Percentiles rank a stretch among this genome's conserved stretches.
phyloP scores from a whole-genome alignment of 2,113 vertebrate species.

The Eubucco bourcierii region DNA sequence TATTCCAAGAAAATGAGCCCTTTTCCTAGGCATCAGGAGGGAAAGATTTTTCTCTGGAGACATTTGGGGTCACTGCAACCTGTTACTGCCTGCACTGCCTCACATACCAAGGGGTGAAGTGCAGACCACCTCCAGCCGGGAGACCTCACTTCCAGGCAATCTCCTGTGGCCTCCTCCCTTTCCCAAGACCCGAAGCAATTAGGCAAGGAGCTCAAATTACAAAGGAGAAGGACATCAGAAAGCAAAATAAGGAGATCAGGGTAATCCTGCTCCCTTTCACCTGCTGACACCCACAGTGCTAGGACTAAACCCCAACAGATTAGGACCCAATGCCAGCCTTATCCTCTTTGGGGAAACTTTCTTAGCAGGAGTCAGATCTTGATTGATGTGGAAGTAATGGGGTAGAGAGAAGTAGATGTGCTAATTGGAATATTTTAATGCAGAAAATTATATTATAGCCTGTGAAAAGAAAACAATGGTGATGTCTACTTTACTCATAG shows the following conservation, averaged over 20 bases:
- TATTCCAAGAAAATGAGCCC: neutral
- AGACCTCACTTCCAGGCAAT: neutral
- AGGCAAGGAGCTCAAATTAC: neutral
- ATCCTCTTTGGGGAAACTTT: neutral
- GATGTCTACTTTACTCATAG: too few relatives aligned
- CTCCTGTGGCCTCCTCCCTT: neutral
- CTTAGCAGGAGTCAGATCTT: neutral
- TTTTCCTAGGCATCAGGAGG: neutral
- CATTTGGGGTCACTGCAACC: neutral
- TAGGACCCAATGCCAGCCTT: neutral
- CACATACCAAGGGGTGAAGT: neutral
- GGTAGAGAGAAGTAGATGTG: neutral
- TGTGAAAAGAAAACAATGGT: too few relatives aligned
- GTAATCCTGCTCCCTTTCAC: constrained; percentile 37
- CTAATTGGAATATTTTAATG: too few relatives aligned
- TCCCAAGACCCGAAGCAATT: neutral
- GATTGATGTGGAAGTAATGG: neutral
- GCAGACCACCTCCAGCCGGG: neutral
- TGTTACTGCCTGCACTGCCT: neutral
- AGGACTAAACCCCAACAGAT: neutral
- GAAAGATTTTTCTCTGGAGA: neutral
- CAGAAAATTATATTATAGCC: too few relatives aligned
- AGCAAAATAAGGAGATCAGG: constrained; percentile 9
- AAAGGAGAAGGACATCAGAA: constrained; percentile 17
- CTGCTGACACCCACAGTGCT: rapidly evolving